Base-by-base conservation (phyloP, 2,797 vertebrate species). In the Anas acuta region DNA sequence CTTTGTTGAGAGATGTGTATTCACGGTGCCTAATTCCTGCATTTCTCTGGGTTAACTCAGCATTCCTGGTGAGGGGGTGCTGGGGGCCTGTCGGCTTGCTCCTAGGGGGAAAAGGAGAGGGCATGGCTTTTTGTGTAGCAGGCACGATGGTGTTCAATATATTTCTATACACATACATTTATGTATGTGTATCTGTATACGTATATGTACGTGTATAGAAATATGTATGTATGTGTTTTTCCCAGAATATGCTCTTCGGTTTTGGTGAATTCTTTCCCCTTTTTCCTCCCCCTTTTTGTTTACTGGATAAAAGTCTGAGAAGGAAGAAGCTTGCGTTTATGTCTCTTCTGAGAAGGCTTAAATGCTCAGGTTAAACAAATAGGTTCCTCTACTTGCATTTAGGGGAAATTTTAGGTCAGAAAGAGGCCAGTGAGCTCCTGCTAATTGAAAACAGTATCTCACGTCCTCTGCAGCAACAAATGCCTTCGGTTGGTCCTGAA, bases 281-380 rank as follows among this genome's bases (percentile, higher is more conserved):
- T 77, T 79, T 86, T 28, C 51, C 10, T 67, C 30, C 12, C 7
- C 19, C 7, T 74, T 86, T 57, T 57, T 62, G 47, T 79, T 82
- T 41, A 57, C 9, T 18, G 76, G 81, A 82, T 57, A 13, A 69
- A 90, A 84, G 60, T n/a, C 53, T 76, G 67, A 51, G 19, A 33
- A 49, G 57, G 73, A 61, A 90, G 74, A 84, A 75, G 16, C 11
- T 23, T 66, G 45, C 54, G 12, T 94, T 86, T 71, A 28, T 92
- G 81, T 51, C 37, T 89, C 39, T 89, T 93, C 66, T 77, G 62
- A 87, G 86, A 41, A 94, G 70, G 60, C 82, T 91, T 66, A 84
- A 78, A 86, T 19, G 65, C 75, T 33, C 53, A 84, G 64, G 80
- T 90, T 96, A 94, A 94, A 95, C 65, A 96, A 96, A 93, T 64